Conservation (phyloP, 2,113 vertebrate species). For the Tragelaphus scriptus region DNA sequence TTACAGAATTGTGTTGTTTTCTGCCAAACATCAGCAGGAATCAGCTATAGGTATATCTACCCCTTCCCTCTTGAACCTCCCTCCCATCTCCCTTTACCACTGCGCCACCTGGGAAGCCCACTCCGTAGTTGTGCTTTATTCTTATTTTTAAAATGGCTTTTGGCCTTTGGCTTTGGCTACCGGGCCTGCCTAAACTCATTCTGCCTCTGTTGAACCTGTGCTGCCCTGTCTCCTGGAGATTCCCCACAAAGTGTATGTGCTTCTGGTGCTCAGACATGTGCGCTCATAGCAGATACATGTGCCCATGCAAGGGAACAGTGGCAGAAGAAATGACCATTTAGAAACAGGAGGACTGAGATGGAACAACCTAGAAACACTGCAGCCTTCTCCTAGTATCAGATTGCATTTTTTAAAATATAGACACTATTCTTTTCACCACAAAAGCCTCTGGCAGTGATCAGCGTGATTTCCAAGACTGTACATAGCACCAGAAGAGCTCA, state of each 20-base stretch:
- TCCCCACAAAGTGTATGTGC: not conserved
- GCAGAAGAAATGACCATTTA: not conserved
- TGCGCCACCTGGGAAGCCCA: not conserved
- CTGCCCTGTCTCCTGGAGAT: not conserved
- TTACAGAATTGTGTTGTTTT: not conserved
- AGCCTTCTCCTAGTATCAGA: not conserved
- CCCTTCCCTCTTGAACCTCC: not conserved
- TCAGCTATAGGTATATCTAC: not conserved
- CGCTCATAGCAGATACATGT: not conserved
- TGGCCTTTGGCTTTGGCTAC: constrained; percentile 28
- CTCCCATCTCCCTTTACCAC: not conserved
- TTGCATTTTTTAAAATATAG: not conserved
- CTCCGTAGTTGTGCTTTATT: not conserved
- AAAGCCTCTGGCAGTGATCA: constrained; percentile 20
- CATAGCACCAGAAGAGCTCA: constrained; percentile 33
- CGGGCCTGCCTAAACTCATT: not conserved
- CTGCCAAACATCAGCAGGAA: not conserved
- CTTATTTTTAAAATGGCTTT: constrained; percentile 26
- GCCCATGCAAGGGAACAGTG: not conserved
- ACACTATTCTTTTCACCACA: constrained; percentile 31
- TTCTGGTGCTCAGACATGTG: not conserved
- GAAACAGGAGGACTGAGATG: not conserved
- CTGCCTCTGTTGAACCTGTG: not conserved
- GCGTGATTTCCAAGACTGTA: constrained; percentile 16
- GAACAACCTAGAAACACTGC: not conserved